These are phyloP conservation scores for Bemisia tabaci DNA, from an alignment of 1,140 invertebrate genomes.

Conservation along the genomic window DNA sequence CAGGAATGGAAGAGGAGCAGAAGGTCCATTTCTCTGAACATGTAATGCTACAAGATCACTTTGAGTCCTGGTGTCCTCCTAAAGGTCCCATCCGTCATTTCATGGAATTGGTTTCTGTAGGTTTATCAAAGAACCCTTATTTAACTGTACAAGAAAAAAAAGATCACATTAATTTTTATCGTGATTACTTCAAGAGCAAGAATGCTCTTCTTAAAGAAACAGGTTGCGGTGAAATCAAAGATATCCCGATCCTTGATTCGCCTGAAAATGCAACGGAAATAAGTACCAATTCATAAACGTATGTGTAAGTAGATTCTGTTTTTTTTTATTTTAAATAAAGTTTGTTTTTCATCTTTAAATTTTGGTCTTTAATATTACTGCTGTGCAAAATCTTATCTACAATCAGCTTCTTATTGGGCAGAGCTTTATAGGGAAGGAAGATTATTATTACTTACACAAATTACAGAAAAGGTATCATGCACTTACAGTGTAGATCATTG, in stretches of 20 bases:
- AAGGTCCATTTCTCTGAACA: constrained; percentile 79
- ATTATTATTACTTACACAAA: too few species aligned
- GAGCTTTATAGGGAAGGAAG: too few species aligned
- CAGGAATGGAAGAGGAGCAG: constrained; percentile 63
- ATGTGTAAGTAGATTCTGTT: too few species aligned
- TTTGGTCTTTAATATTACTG: too few species aligned
- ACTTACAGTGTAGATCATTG: too few species aligned
- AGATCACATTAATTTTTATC: constrained; percentile 87
- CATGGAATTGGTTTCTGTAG: constrained; percentile 89
- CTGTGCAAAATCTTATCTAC: too few species aligned
- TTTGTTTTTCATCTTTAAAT: too few species aligned
- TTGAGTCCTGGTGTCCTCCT: constrained; percentile 76
- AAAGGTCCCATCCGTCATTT: constrained; percentile 84
- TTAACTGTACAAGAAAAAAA: constrained; percentile 61
- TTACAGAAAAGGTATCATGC: too few species aligned
- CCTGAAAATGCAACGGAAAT: constrained; percentile 11
- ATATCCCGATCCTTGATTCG: constrained; percentile 2
- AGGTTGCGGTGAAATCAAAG: constrained; percentile 29
- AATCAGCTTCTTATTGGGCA: too few species aligned
- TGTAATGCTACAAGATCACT: constrained; percentile 75
- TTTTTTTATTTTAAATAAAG: too few species aligned
- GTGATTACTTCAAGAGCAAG: constrained; percentile 76
- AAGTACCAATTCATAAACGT: too few species aligned
- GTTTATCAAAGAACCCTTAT: constrained; percentile 89
- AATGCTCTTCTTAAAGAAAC: constrained; percentile 53